A percentile compares a stretch with the other conserved stretches of the same genome.
These are phyloP conservation scores for Sapayoa aenigma DNA, from an alignment of 2,113 vertebrate species.

Conservation along the genomic window DNA sequence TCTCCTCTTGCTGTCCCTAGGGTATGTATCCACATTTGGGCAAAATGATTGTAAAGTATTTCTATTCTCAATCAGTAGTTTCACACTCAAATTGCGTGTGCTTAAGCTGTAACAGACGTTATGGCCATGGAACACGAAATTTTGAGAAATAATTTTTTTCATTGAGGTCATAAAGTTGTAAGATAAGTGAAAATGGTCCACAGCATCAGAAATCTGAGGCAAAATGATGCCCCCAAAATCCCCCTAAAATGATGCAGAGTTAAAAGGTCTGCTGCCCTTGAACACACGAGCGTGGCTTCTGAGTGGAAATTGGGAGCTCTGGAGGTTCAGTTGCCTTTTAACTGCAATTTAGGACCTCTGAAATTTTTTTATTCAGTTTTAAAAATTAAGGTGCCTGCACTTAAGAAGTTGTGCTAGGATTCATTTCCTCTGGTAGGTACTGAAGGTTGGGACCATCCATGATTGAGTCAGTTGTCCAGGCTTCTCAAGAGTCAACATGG, in stretches of 20 bases:
- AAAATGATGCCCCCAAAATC: background rate
- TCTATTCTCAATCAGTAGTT: background rate
- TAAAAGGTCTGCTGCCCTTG: background rate
- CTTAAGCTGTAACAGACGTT: background rate
- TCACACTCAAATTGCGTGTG: background rate
- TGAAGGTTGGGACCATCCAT: background rate
- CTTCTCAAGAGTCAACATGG: background rate
- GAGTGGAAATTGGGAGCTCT: background rate
- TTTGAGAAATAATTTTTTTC: background rate
- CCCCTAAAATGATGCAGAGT: background rate
- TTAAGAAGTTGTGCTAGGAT: background rate
- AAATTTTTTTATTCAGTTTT: background rate
- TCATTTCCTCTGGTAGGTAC: background rate
- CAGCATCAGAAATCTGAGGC: background rate
- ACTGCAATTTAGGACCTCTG: background rate
- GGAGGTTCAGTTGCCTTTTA: background rate
- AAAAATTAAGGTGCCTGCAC: background rate
- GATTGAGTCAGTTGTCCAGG: background rate
- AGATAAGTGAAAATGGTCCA: background rate
- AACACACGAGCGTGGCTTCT: background rate
- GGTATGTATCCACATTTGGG: background rate
- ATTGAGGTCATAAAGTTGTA: background rate
- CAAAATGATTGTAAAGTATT: background rate
- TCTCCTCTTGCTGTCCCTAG: accelerated
- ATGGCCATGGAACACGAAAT: background rate